Percentiles rank a stretch among this genome's conserved stretches.
phyloP scores from a whole-genome alignment of 2,888 invertebrate genomes.

The Plebejus melissa region DNA sequence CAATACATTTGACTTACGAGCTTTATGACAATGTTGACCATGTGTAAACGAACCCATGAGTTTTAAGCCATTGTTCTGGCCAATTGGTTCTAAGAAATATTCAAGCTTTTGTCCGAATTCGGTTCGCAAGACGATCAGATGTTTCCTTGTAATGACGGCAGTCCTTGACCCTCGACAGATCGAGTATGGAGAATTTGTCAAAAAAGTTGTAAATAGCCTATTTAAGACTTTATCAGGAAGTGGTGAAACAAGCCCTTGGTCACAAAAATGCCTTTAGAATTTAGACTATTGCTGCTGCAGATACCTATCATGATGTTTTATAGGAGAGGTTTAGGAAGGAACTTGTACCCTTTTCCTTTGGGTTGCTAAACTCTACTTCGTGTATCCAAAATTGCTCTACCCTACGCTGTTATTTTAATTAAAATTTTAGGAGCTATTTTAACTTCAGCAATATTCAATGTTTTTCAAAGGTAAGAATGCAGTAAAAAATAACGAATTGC shows the following conservation, averaged over 20 bases:
- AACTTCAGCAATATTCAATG: not conserved
- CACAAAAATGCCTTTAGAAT: no score
- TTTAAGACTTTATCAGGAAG: no score
- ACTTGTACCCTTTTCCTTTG: no score
- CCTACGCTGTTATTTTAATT: not conserved
- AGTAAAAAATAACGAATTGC: not conserved
- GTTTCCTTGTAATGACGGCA: not conserved
- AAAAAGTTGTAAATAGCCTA: no score
- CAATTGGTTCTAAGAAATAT: not conserved
- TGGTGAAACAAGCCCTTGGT: no score
- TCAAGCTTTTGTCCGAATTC: not conserved
- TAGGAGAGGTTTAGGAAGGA: no score
- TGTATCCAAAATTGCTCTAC: not conserved
- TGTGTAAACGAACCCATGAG: not conserved
- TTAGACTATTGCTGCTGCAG: no score
- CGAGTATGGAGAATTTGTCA: no score
- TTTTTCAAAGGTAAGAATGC: no score
- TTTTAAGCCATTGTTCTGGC: not conserved
- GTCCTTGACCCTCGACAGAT: not conserved
- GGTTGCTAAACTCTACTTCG: no score
- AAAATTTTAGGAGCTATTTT: not conserved
- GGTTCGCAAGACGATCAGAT: not conserved
- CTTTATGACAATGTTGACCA: constrained; percentile 1
- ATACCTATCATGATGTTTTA: no score
- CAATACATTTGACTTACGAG: constrained; percentile 40